Percentiles rank a stretch among this genome's conserved stretches.
These are phyloP conservation scores for Aotus griseimembra DNA, from an alignment of 2,797 vertebrate genomes.

Conservation along the genomic window DNA sequence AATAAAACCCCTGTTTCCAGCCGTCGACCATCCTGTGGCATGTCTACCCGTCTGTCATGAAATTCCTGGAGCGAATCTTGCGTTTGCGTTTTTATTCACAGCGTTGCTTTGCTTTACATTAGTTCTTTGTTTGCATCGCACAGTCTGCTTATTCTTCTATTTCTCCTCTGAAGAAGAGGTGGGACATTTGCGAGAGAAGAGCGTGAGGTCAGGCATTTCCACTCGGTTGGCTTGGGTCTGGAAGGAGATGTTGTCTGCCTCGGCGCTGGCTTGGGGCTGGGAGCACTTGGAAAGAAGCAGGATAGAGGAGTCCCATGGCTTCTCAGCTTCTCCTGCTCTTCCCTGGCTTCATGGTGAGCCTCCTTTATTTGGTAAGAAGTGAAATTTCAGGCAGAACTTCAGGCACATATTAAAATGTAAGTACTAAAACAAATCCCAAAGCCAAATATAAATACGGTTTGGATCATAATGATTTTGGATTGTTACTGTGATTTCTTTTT, in stretches of 20 bases:
- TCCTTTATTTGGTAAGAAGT: not conserved
- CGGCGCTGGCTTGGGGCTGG: not conserved
- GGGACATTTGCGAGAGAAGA: not conserved
- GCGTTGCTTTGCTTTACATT: not conserved
- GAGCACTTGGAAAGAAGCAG: not conserved
- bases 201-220: not conserved
- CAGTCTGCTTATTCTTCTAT: not conserved
- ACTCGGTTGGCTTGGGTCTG: not conserved
- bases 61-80: not conserved
- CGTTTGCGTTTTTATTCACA: not conserved
- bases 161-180: not conserved
- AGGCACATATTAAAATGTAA: not conserved
- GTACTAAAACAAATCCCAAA: constrained; percentile 10
- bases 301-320: not conserved
- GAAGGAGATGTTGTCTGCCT: not conserved
- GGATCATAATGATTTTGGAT: not conserved
- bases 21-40: not conserved
- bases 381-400: constrained; percentile 10
- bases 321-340: not conserved
- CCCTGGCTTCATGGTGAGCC: not conserved
- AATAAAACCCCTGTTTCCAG: constrained; percentile 41
- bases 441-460: not conserved
- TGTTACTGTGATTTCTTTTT: not conserved
- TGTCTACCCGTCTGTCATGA: not conserved
- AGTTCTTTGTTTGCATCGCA: not conserved